Base-by-base conservation (phyloP, 2,113 vertebrate genomes). In the Cavia porcellus region DNA sequence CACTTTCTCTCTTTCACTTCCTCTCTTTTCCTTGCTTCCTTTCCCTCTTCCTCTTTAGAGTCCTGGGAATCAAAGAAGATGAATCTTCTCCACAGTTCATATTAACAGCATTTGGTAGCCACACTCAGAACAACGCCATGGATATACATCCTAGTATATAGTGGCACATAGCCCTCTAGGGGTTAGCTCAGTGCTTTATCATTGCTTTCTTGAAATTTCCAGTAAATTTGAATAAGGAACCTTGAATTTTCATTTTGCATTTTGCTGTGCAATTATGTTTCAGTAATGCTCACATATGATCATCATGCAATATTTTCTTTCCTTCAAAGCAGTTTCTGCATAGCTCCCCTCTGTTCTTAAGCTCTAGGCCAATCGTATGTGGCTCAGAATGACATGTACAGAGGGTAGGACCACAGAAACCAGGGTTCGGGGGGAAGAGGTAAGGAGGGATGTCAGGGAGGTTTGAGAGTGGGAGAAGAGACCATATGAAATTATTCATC, bases 131-230 rank as follows among this genome's bases (percentile, higher is more conserved):
- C 3, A 11, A 55, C 13, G 15, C 30, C 7, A 1, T 2, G 24
- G 50, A 8, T 2, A 2, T 12, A 4, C 32, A 8, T 30, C 5
- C 38, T 19, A 11, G 19, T 52, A 0, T 0, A 5, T 15, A 35
- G 17, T 32, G 17, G 14, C 28, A 59, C 5, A 3, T 17, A 47
- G 15, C 6, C 50, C 11, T 52, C 50, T 52, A 52, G 0, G 5
- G 17, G n/a, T n/a, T n/a, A n/a, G 38, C 42, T 80, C 28, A 52
- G 20, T 17, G 32, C 61, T 64, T 68, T 24, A 14, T 22, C 38
- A 9, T 74, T 50, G 28, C 25, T 5, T 0, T 62, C 57, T 15
- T 24, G 55, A 75, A 75, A 59, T 52, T 77, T 80, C 82, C 35
- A 22, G 20, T 13, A 32, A 57, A 12, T 87, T 20, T 87, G n/a